Evolutionary conservation across 35 echinoderm and acorn worm species (phyloP).

Genomic region (Lytechinus pictus): DNA sequence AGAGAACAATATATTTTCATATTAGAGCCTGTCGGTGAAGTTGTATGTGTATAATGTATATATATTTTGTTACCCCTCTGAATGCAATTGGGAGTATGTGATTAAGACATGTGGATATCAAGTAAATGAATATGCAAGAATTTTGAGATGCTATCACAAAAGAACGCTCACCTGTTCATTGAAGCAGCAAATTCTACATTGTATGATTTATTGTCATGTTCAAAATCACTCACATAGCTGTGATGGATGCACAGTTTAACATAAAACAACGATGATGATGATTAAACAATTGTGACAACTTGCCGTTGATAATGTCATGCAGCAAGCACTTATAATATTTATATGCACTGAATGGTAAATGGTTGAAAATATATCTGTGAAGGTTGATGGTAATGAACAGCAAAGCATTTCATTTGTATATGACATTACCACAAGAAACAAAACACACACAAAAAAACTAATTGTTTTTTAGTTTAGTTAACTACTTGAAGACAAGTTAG

Average conservation of each 20-base stretch:
- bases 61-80: not conserved
- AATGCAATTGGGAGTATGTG: not conserved
- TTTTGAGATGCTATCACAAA: not conserved
- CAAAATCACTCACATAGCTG: too few species aligned
- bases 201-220: not conserved
- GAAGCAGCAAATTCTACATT: not conserved
- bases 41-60: not conserved
- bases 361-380: not conserved
- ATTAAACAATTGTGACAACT: not conserved
- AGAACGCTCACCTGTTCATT: not conserved
- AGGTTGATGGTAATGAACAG: not conserved
- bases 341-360: not conserved
- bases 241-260: too few species aligned
- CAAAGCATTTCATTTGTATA: not conserved
- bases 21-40: not conserved
- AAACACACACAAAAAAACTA: too few species aligned
- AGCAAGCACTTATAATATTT: not conserved
- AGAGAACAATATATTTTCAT: not conserved
- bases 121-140: not conserved
- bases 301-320: not conserved
- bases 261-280: not conserved
- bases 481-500: too few species aligned
- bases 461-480: too few species aligned
- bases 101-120: not conserved
- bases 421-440: not conserved